phyloP scores from a whole-genome alignment of 2,113 vertebrate genomes.

The Triplophysa siluroides region DNA sequence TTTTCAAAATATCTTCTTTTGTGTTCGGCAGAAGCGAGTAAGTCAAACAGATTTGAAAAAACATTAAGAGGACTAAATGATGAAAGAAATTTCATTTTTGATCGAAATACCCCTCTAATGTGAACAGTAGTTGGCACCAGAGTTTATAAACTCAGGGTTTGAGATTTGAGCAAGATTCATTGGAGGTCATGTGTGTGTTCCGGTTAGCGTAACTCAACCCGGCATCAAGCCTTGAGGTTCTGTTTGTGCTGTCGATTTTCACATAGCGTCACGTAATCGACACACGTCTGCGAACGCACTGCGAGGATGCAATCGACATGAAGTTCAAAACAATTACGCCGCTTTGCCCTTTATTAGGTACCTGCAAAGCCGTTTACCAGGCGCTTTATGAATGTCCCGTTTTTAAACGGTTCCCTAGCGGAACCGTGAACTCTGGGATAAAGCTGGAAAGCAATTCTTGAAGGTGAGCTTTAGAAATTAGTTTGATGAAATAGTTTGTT shows the following conservation, averaged over 20 bases:
- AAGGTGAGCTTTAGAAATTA: slow-evolving; percentile 31
- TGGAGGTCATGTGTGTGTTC: slow-evolving; percentile 53
- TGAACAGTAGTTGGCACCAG: slow-evolving; percentile 60
- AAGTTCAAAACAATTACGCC: slow-evolving; percentile 20
- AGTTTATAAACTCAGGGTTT: slow-evolving; percentile 50
- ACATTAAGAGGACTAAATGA: too few species aligned
- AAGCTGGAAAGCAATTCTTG: slow-evolving; percentile 24
- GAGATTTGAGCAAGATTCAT: slow-evolving; percentile 34
- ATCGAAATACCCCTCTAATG: too few species aligned
- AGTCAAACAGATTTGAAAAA: too few species aligned
- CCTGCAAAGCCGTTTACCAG: neutral
- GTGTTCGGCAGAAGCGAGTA: too few species aligned
- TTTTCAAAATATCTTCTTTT: too few species aligned
- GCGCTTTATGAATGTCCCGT: neutral
- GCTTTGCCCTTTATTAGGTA: slow-evolving; percentile 4
- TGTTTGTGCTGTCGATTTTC: slow-evolving; percentile 39
- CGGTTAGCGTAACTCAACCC: slow-evolving; percentile 44
- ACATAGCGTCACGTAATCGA: slow-evolving; percentile 42
- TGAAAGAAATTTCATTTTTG: too few species aligned
- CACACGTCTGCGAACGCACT: neutral
- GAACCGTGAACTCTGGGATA: slow-evolving; percentile 11
- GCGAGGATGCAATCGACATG: neutral
- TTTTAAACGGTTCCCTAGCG: slow-evolving; percentile 6
- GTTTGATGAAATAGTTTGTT: slow-evolving; percentile 32
- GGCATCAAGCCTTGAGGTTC: slow-evolving; percentile 45